These are phyloP conservation scores for Drosophila equinoxialis DNA, from an alignment of 1,140 invertebrate genomes.

Conservation along the genomic window DNA sequence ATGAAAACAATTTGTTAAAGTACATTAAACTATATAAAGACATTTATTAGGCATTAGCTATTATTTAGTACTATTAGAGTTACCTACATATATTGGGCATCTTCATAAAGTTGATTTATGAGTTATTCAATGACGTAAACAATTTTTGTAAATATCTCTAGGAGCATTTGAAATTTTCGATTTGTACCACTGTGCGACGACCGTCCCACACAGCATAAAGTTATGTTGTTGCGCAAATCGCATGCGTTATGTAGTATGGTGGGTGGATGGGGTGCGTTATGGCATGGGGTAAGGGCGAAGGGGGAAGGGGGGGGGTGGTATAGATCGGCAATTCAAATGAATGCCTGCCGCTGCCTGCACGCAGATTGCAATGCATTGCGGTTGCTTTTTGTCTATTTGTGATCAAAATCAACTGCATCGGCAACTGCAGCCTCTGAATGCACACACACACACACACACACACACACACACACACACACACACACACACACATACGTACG, in stretches of 20 bases:
- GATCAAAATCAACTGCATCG: conserved; percentile 63
- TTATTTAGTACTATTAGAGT: no score
- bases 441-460: neutral
- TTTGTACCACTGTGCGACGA: neutral
- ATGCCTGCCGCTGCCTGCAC: conserved; percentile 25
- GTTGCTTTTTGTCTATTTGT: conserved; percentile 43
- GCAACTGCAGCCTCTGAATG: no score
- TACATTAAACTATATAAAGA: no score
- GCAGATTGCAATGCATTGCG: conserved; percentile 67
- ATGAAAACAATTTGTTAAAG: no score
- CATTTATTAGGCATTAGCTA: no score
- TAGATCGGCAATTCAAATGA: conserved; percentile 8
- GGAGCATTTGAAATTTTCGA: neutral
- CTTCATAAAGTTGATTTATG: no score
- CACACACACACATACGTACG: no score
- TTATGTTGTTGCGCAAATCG: conserved; percentile 16
- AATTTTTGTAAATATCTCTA: no score
- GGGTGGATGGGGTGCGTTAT: neutral
- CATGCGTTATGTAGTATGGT: conserved; percentile 1
- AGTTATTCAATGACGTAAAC: no score
- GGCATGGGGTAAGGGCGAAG: neutral
- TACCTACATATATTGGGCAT: no score
- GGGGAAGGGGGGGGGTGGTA: neutral
- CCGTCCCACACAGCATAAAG: conserved; percentile 27
- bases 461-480: neutral